A percentile compares a stretch with the other conserved stretches of the same genome.
Conservation (phyloP, 2,888 invertebrate species). For the Atethmia centrago region DNA sequence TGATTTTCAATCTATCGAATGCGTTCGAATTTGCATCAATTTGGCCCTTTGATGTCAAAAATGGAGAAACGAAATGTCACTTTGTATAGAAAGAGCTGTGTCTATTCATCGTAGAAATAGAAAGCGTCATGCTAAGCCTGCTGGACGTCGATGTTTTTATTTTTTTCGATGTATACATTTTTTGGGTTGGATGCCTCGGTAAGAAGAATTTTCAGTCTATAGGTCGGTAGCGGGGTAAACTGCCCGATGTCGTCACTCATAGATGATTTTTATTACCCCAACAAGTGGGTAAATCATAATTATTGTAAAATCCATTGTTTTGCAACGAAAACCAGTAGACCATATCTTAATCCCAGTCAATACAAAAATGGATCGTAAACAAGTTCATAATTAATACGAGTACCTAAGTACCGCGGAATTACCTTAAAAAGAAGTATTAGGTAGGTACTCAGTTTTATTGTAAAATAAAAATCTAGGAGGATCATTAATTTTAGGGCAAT, state of each 20-base stretch:
- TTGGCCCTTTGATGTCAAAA: too few species aligned
- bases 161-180: too few species aligned
- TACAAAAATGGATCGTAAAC: background rate
- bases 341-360: background rate
- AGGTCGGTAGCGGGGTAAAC: background rate
- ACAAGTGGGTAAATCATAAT: background rate
- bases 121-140: too few species aligned
- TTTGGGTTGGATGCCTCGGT: too few species aligned
- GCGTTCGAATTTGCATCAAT: background rate
- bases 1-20: background rate
- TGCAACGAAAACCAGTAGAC: background rate
- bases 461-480: background rate
- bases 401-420: too few species aligned
- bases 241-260: background rate
- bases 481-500: background rate
- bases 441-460: background rate
- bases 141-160: too few species aligned
- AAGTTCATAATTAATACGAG: too few species aligned
- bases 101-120: too few species aligned
- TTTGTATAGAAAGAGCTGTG: too few species aligned
- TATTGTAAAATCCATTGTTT: background rate
- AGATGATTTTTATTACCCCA: too few species aligned
- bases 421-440: background rate
- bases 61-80: too few species aligned
- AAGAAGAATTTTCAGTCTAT: background rate